phyloP scores from a whole-genome alignment of 2,113 vertebrate species.

The Mustelus asterias region DNA sequence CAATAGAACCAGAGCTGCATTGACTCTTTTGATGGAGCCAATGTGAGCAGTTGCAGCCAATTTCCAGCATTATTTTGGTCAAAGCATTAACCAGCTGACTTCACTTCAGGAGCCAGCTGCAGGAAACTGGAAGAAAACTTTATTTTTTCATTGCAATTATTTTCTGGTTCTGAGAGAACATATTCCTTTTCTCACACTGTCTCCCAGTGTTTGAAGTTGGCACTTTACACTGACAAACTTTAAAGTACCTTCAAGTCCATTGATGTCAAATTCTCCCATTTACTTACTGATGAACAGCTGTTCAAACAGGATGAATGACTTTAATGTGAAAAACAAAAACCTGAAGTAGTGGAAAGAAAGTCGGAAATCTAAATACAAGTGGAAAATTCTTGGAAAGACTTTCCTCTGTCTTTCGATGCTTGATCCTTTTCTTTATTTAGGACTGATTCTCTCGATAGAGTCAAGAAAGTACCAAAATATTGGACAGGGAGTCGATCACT shows the following conservation, averaged over 20 bases:
- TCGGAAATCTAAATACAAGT: background rate
- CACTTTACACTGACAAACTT: background rate
- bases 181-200: background rate
- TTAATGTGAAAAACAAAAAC: background rate
- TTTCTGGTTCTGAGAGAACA: background rate
- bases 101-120: background rate
- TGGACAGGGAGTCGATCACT: no score
- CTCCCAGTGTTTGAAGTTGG: constrained; percentile 31
- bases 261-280: background rate
- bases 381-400: background rate
- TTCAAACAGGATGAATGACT: background rate
- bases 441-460: background rate
- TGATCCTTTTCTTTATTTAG: background rate
- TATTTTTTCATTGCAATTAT: background rate
- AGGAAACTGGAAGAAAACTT: constrained; percentile 14
- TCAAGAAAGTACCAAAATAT: background rate
- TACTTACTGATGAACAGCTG: background rate
- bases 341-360: background rate
- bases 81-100: background rate
- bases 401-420: background rate
- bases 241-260: background rate
- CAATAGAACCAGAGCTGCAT: background rate
- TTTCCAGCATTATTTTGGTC: constrained; percentile 2
- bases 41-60: background rate
- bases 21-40: background rate